Evolutionary conservation across 2,888 invertebrate genomes (phyloP).

Genomic region (Melinaea menophilus): DNA sequence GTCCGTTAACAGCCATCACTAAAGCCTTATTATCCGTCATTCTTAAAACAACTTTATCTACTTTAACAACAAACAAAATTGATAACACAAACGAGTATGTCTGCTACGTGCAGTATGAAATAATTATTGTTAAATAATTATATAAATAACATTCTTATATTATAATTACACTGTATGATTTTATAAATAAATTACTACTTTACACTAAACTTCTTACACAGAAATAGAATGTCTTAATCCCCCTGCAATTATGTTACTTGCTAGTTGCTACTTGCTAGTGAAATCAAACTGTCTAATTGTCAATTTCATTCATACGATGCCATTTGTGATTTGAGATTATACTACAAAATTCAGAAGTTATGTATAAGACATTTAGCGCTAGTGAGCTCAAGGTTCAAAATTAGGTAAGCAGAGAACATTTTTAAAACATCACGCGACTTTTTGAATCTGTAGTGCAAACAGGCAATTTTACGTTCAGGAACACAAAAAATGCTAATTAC

Average conservation of each 20-base stretch:
- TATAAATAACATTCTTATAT: conserved; percentile 8
- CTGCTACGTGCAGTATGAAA: not conserved
- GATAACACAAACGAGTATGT: conserved; percentile 30
- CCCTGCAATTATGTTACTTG: conserved; percentile 23
- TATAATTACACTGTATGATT: conserved; percentile 9
- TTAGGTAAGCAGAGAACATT: too few relatives aligned
- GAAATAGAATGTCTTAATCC: conserved; percentile 11
- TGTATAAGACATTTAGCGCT: conserved; percentile 6
- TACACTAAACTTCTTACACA: conserved; percentile 5
- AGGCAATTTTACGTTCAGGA: not conserved
- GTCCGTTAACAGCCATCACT: conserved; percentile 55
- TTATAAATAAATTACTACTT: conserved; percentile 14
- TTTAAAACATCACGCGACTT: too few relatives aligned
- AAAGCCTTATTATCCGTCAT: conserved; percentile 63
- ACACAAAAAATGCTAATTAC: too few relatives aligned
- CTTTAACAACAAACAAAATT: conserved; percentile 39
- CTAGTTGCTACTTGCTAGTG: conserved; percentile 18
- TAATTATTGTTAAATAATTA: not conserved
- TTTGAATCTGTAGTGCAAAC: not conserved
- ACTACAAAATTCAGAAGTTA: conserved; percentile 23
- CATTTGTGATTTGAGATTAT: conserved; percentile 54
- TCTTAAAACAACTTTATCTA: conserved; percentile 30
- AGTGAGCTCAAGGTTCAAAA: not conserved
- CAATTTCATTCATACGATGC: conserved; percentile 49
- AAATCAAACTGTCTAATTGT: conserved; percentile 51